Base-by-base conservation (phyloP, 2,113 vertebrate genomes). In the Oostethus manadensis region DNA sequence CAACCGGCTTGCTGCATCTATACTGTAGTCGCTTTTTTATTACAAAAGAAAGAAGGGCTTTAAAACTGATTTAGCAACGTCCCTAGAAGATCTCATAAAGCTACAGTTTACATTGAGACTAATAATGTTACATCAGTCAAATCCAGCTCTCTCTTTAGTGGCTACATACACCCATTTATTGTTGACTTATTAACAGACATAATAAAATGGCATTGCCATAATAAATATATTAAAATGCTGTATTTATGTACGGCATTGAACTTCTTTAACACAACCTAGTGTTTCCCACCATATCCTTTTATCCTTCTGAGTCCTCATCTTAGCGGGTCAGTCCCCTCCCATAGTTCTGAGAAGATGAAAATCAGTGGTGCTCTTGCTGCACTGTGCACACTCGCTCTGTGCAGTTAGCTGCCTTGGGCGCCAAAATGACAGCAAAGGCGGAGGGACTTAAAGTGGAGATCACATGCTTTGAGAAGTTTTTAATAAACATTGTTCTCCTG, bases 381-480 rank as follows among this genome's bases (percentile, higher is more conserved):
- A 38, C 55, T 46, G 51, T 9, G 20, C 23, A 8, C 45, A 26
- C 29, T 43, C 56, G 44, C 71, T 77, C 58, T 21, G 59, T 53
- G 60, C 68, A 70, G 69, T 62, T 8, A 60, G 64, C 71, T 17
- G 78, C 78, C 79, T 50, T 3, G 64, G 79, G 84, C 80, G 3
- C 51, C 54, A 23, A 58, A 71, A 57, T 63, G 71, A 85, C 76
- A 78, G 77, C 76, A 75, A 74, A 84, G 55, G 66, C 56, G 64
- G 70, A 78, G 51, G 60, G 81, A 77, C 67, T 72, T 46, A 56
- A 71, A 71, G 53, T 44, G 62, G 44, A 46, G 51, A 60, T 62
- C 51, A 13, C 71, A 50, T 45, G 40, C 51, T 51, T 55, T 55
- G 18, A 40, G n/a, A 20, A 55, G 10, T 42, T 55, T 55, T 40